Base-by-base conservation (phyloP, 2,888 invertebrate genomes). In the Apoda limacodes region DNA sequence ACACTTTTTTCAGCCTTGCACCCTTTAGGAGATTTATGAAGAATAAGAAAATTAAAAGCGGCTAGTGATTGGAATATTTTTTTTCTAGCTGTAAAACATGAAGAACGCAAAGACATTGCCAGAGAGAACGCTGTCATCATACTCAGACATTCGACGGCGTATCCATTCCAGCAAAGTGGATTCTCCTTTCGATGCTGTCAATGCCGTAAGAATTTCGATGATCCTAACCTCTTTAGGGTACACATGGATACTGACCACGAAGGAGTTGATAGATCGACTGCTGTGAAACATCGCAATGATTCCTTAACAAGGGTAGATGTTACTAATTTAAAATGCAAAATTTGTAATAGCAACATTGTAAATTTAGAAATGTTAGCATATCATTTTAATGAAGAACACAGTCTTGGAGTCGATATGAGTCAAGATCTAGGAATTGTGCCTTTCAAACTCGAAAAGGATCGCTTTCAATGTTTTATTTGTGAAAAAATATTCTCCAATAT, bases 51-150 rank as follows among this genome's bases (percentile, higher is more conserved):
- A n/a, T n/a, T n/a, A n/a, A n/a, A n/a, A n/a, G n/a, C n/a, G n/a
- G n/a, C n/a, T n/a, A n/a, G n/a, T n/a, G n/a, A n/a, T n/a, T n/a
- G n/a, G n/a, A n/a, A n/a, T n/a, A n/a, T n/a, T n/a, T n/a, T n/a
- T n/a, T n/a, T n/a, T n/a, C n/a, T n/a, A n/a, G n/a, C n/a, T n/a
- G n/a, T n/a, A n/a, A n/a, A n/a, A n/a, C n/a, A n/a, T n/a, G n/a
- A n/a, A n/a, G n/a, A n/a, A n/a, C n/a, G n/a, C n/a, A n/a, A n/a
- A 33, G 44, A 43, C 25, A 7, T 69, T 38, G 17, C 17, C 17
- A 6, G 7, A 5, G 5, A 7, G 17, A 17, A 17, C 7, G 17
- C 17, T 7, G 17, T 17, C 5, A 17, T 7, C 5, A 17, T 17
- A 17, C 7, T 17, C 5, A 5, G 17, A 6, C 35, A 48, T 34